A percentile compares a stretch with the other conserved stretches of the same genome.
phyloP scores from a whole-genome alignment of 2,113 vertebrate species.

The Lampris megalopsis region DNA sequence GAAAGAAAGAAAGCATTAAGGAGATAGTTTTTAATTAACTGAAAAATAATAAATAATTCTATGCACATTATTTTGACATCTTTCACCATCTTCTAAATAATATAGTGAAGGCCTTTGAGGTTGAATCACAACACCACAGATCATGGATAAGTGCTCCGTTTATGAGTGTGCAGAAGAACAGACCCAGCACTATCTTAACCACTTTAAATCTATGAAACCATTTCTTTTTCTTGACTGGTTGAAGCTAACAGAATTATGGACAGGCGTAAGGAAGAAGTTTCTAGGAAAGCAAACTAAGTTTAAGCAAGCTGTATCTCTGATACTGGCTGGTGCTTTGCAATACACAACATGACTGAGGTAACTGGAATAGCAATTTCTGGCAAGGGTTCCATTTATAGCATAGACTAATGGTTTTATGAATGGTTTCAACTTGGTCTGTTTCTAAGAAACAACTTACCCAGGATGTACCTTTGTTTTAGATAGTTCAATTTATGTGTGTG shows the following conservation, averaged over 20 bases:
- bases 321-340: slow-evolving; percentile 18
- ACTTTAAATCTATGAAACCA: not conserved
- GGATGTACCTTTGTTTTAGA: slow-evolving; percentile 29
- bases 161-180: not conserved
- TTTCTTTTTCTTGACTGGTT: slow-evolving; percentile 10
- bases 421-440: slow-evolving; percentile 12
- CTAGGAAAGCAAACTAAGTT: not conserved
- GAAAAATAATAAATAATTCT: not conserved
- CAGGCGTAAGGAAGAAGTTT: not conserved
- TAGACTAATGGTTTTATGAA: slow-evolving; percentile 10
- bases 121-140: slow-evolving; percentile 2
- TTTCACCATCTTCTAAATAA: slow-evolving; percentile 14
- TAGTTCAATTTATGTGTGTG: slow-evolving; percentile 17
- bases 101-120: slow-evolving; percentile 9
- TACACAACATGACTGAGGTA: slow-evolving; percentile 6
- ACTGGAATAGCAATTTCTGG: slow-evolving; percentile 19
- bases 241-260: slow-evolving; percentile 7
- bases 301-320: slow-evolving; percentile 3
- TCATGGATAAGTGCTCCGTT: slow-evolving; percentile 18
- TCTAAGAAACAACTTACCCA: slow-evolving; percentile 32
- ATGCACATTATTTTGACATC: not conserved
- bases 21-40: slow-evolving; percentile 6
- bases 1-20: slow-evolving; percentile 12
- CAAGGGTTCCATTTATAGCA: slow-evolving; percentile 15
- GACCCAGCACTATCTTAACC: not conserved